Evolutionary conservation across 1,140 invertebrate species (phyloP), one percentile per base, ranked within the genome.

Genomic region (Apolygus lucorum): DNA sequence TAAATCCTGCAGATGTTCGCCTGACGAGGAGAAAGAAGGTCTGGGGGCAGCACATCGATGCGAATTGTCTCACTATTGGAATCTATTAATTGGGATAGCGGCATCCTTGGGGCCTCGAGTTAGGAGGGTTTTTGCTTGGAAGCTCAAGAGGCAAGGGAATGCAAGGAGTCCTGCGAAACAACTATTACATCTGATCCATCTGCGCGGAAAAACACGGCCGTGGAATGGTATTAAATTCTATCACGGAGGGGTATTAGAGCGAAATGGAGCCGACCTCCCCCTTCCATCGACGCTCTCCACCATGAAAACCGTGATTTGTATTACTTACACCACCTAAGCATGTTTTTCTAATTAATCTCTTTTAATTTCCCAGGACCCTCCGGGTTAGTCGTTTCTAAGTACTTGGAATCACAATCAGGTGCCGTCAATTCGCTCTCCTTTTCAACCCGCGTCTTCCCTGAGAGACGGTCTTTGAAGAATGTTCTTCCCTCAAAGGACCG

Each of bases 111-210:
- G 54, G 22, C 54, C 54, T 24, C 22, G 54, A 59, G 54, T 59
- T 59, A 59, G 54, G 54, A 17, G 54, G 54, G 11, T 59, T 59
- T 59, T 59, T 13, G 13, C 54, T 22, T 4, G 2, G 54, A 59
- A 21, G 22, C 13, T 24, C 11, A 14, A 21, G 22, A 24, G 54
- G 11, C 13, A 8, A 4, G 54, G 22, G 54, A 59, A 59, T 59
- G 54, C 54, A 24, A 59, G 54, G 4, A 13, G 11, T 11, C 54
- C 22, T 24, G 8, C 22, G 54, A 21, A 24, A 59, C 54, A 59
- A 59, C 54, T 59, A 59, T 59, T 59, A 59, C 54, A 59, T 59
- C 54, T 59, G 54, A 59, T 59, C 54, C 54, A 59, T 59, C 54
- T 13, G 54, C 54, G 54, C 8, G 22, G 54, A 59, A 59, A 59